phyloP scores from a whole-genome alignment of 1,140 invertebrate genomes.

The Chelonus insularis region DNA sequence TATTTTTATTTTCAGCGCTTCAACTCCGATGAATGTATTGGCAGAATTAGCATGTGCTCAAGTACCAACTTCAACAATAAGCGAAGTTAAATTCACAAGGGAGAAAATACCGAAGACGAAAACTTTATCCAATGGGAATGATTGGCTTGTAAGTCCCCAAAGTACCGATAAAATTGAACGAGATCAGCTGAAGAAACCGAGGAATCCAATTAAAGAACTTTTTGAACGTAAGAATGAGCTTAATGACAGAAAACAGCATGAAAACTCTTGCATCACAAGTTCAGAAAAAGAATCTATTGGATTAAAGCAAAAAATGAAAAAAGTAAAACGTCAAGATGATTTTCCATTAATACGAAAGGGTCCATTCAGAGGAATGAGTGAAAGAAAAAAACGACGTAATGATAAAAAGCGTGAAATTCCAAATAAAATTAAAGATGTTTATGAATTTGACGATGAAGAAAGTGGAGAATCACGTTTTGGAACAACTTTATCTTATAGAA shows the following conservation, averaged over 20 bases:
- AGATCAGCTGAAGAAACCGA: slow-evolving; percentile 41
- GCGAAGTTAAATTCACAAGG: slow-evolving; percentile 10
- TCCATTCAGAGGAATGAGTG: slow-evolving; percentile 41
- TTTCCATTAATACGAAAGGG: slow-evolving; percentile 50
- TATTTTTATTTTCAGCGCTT: slow-evolving; percentile 43
- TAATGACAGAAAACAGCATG: slow-evolving; percentile 44
- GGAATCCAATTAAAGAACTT: slow-evolving; percentile 55
- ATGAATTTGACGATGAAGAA: slow-evolving; percentile 58
- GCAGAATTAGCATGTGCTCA: slow-evolving; percentile 56
- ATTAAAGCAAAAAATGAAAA: slow-evolving; percentile 38
- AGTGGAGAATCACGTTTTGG: slow-evolving; percentile 40
- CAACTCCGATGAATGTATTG: slow-evolving; percentile 56
- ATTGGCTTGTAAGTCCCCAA: background rate
- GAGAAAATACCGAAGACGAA: slow-evolving; percentile 21
- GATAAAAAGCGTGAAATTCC: slow-evolving; percentile 33
- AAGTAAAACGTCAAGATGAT: slow-evolving; percentile 43
- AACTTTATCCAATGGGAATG: slow-evolving; percentile 11
- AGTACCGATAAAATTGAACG: slow-evolving; percentile 14
- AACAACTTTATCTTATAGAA: slow-evolving; percentile 47
- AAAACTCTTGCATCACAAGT: slow-evolving; percentile 31
- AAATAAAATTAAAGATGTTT: slow-evolving; percentile 49
- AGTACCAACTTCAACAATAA: slow-evolving; percentile 45
- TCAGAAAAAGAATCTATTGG: slow-evolving; percentile 27
- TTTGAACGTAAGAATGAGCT: slow-evolving; percentile 57
- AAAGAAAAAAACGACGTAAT: slow-evolving; percentile 50